Evolutionary conservation across 1,140 invertebrate genomes (phyloP).

Genomic region (Panulirus ornatus): DNA sequence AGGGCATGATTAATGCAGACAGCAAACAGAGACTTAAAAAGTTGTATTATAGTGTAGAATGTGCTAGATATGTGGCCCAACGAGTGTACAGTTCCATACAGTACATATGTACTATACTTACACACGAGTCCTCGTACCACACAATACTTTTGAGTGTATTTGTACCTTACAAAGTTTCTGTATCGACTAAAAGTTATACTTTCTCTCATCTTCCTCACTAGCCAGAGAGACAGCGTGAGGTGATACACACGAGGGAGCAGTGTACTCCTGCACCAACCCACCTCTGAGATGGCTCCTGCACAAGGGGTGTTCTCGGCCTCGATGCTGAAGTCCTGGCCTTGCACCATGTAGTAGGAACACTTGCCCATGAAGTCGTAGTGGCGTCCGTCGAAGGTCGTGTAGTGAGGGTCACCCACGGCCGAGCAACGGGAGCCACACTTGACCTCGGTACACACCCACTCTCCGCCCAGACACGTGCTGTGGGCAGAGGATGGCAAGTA

Average conservation of each 20-base stretch:
- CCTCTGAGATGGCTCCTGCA: conserved; percentile 86
- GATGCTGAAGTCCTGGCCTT: conserved; percentile 84
- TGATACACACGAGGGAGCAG: no score
- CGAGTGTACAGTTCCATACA: no score
- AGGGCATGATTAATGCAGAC: no score
- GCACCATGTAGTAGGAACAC: conserved; percentile 90
- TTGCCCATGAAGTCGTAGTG: conserved; percentile 92
- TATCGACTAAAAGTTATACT: no score
- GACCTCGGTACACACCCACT: conserved; percentile 88
- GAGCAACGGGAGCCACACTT: conserved; percentile 87
- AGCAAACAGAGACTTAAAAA: no score
- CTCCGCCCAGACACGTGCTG: conserved; percentile 84
- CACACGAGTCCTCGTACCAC: no score
- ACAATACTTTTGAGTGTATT: no score
- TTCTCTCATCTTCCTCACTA: no score
- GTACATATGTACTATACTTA: no score
- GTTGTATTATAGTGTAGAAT: background rate
- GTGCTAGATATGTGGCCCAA: background rate
- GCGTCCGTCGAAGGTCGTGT: conserved; percentile 92
- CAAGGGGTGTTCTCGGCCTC: conserved; percentile 91
- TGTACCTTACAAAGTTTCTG: no score
- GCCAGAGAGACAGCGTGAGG: background rate
- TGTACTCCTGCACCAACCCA: no score
- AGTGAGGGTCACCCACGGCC: conserved; percentile 92
- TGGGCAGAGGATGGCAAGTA: no score